Evolutionary conservation across 2,797 vertebrate genomes (phyloP).

Genomic region (Myotis planiceps): DNA sequence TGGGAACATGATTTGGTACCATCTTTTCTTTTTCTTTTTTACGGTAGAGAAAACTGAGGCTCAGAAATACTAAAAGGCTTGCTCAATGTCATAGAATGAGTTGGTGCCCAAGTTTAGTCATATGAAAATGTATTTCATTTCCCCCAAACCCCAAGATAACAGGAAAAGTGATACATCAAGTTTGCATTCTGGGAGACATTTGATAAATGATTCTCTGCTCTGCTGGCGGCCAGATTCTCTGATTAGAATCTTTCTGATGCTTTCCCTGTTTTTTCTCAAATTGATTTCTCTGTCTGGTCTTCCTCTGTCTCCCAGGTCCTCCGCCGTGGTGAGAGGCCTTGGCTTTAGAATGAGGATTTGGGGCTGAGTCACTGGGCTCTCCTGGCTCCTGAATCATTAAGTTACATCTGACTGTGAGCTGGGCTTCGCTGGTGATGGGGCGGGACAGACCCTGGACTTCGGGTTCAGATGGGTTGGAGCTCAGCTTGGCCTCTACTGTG

Average conservation of each 20-base stretch:
- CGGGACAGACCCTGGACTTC: neutral
- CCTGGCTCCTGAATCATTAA: neutral
- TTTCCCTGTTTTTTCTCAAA: neutral
- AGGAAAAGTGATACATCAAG: neutral
- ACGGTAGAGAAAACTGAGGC: neutral
- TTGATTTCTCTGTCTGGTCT: constrained; percentile 19
- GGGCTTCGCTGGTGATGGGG: neutral
- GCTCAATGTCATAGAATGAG: neutral
- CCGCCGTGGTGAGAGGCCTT: neutral
- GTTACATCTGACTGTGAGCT: neutral
- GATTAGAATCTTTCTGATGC: constrained; percentile 15
- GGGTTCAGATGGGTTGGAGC: neutral
- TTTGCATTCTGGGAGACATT: neutral
- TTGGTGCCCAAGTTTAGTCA: neutral
- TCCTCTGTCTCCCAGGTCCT: neutral
- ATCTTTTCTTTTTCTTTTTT: neutral
- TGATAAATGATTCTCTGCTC: neutral
- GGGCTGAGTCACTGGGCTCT: neutral
- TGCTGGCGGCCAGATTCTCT: neutral
- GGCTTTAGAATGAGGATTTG: neutral
- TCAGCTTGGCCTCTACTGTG: neutral
- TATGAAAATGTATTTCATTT: constrained; percentile 42
- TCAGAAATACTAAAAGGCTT: neutral
- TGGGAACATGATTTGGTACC: neutral
- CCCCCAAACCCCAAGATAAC: neutral